Evolutionary conservation across 2,797 vertebrate species (phyloP), one percentile per base, ranked within the genome.

Genomic region (Synanceia verrucosa): DNA sequence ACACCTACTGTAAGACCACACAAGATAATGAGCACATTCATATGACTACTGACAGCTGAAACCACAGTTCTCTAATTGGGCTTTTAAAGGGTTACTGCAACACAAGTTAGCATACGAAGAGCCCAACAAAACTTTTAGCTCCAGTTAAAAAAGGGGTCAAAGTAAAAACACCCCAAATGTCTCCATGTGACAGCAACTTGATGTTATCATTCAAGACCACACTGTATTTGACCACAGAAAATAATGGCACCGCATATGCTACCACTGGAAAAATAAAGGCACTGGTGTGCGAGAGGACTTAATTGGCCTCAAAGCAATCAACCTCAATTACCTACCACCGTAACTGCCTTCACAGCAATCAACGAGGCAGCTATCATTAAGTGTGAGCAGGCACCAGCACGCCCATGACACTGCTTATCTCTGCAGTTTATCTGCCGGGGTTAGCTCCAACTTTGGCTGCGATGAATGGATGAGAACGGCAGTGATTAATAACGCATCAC

Each of bases 241-340:
- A 78, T 78, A 79, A 85, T 64, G 65, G 74, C 73, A 77, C 67
- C 79, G 77, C 72, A 59, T 70, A 76, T 28, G 18, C 58, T 72
- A 70, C 83, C 78, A 51, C 71, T 65, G 23, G 14, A 82, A 74
- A 82, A 77, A 84, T 76, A 88, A 82, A 84, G 76, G 81, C 65
- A 73, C 44, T 19, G 77, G 70, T 75, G 74, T 83, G 77, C 79
- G 62, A 83, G 77, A 16, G 41, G 71, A 81, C 70, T 59, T 90
- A 93, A 93, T 91, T 91, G 88, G 83, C 85, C 90, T 90, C 85
- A 84, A 70, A 91, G 89, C 89, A 93, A 92, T 93, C 86, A 91
- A 89, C 82, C 78, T 79, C 88, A 89, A 90, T 93, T 93, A 93
- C 73, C 82, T 37, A 47, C 61, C 74, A 60, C 73, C 59, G 51